Evolutionary conservation across 2,888 invertebrate species (phyloP).

Genomic region (Sinopyrophorus schimmeli): DNA sequence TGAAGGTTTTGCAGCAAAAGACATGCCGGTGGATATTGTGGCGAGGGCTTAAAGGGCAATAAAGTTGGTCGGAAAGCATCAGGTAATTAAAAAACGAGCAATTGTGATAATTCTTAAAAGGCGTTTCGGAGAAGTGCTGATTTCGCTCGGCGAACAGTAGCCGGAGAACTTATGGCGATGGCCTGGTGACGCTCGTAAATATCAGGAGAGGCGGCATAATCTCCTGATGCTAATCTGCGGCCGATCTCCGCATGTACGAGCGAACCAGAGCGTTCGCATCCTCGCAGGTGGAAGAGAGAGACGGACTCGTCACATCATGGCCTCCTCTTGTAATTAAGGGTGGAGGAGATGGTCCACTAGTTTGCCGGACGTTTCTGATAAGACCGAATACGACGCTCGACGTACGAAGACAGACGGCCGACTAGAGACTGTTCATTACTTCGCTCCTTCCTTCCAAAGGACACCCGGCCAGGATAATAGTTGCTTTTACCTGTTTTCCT

Average conservation of each 20-base stretch:
- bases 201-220: constrained; percentile 43
- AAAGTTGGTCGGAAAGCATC: constrained; percentile 24
- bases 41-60: constrained; percentile 15
- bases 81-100: constrained; percentile 32
- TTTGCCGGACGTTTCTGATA: constrained; percentile 34
- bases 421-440: constrained; percentile 24
- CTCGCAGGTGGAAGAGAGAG: constrained; percentile 32
- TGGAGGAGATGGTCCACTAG: constrained; percentile 36
- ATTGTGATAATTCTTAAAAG: constrained; percentile 32
- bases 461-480: constrained; percentile 2
- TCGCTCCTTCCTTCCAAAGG: constrained; percentile 15
- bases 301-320: constrained; percentile 35
- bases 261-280: constrained; percentile 23
- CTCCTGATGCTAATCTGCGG: constrained; percentile 41
- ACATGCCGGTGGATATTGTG: too few species aligned
- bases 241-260: constrained; percentile 33
- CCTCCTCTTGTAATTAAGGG: constrained; percentile 37
- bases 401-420: constrained; percentile 31
- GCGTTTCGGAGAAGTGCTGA: constrained; percentile 38
- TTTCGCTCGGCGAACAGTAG: constrained; percentile 34
- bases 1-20: too few species aligned
- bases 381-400: constrained; percentile 29
- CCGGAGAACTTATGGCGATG: constrained; percentile 37
- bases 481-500: constrained; percentile 6
- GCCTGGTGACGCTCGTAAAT: constrained; percentile 42